Conservation (phyloP, 2,113 vertebrate genomes). For the Otis tarda region DNA sequence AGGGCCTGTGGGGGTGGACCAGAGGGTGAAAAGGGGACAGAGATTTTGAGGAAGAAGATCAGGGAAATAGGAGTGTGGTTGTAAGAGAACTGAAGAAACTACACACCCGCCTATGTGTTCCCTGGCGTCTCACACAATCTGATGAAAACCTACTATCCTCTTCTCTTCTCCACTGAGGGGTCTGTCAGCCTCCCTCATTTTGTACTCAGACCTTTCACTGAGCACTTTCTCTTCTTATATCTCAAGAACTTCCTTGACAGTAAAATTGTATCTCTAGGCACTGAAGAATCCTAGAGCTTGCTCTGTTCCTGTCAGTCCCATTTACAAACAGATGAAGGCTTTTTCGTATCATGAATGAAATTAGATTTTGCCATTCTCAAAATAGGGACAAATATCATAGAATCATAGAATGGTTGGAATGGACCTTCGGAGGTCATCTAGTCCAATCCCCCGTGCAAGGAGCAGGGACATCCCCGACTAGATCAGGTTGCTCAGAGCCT, state of each 20-base stretch:
- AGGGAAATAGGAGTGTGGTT: not conserved
- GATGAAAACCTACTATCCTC: not conserved
- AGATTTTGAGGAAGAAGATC: not conserved
- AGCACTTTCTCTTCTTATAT: not conserved
- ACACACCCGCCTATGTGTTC: not conserved
- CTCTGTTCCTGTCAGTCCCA: accelerated
- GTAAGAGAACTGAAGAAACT: not conserved
- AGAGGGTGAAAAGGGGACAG: not conserved
- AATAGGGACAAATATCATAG: not conserved
- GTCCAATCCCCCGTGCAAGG: too few relatives aligned
- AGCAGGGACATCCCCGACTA: too few relatives aligned
- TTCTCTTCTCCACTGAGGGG: not conserved
- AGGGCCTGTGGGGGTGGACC: not conserved
- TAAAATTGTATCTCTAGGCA: not conserved
- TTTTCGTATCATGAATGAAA: not conserved
- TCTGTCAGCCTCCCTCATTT: not conserved
- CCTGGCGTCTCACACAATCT: not conserved
- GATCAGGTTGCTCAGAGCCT: too few relatives aligned
- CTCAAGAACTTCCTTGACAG: not conserved
- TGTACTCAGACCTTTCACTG: not conserved
- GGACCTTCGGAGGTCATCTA: too few relatives aligned
- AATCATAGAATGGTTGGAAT: too few relatives aligned
- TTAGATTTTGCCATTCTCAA: not conserved
- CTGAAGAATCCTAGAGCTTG: not conserved
- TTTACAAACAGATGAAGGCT: not conserved